phyloP scores from a whole-genome alignment of 2,797 vertebrate species.

The Paratrypauchen microcephalus region DNA sequence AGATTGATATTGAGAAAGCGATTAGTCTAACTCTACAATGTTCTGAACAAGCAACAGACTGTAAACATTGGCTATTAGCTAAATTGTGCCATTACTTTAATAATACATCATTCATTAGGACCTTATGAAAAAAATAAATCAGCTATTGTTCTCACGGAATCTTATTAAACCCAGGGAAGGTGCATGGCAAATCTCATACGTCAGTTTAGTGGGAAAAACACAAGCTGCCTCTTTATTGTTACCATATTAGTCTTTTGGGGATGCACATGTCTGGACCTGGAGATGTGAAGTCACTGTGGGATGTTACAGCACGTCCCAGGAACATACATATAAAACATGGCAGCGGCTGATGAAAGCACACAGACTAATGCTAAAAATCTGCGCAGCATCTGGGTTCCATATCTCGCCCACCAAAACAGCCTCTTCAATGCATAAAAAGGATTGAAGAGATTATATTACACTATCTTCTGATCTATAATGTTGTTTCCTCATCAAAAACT shows the following conservation, averaged over 20 bases:
- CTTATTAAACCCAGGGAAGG: conserved; percentile 39
- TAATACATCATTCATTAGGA: neutral
- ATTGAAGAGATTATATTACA: too few relatives aligned
- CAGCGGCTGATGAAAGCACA: conserved; percentile 33
- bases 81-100: neutral
- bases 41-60: neutral
- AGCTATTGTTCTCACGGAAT: conserved; percentile 60
- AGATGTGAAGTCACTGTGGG: conserved; percentile 31
- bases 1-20: too few relatives aligned
- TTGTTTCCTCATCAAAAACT: too few relatives aligned
- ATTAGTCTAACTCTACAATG: neutral
- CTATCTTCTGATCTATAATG: too few relatives aligned
- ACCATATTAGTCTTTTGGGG: conserved; percentile 48
- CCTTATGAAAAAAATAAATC: neutral
- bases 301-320: conserved; percentile 31
- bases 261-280: conserved; percentile 51
- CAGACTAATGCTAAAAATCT: conserved; percentile 65
- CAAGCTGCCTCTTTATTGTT: conserved; percentile 47
- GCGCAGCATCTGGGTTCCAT: conserved; percentile 50
- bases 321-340: conserved; percentile 30
- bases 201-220: conserved; percentile 38
- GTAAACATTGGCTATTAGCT: neutral
- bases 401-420: conserved; percentile 6
- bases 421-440: neutral
- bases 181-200: conserved; percentile 32